Percentiles rank a stretch among this genome's conserved stretches.
Conservation (phyloP, 2,113 vertebrate species). For the Perognathus longimembris region DNA sequence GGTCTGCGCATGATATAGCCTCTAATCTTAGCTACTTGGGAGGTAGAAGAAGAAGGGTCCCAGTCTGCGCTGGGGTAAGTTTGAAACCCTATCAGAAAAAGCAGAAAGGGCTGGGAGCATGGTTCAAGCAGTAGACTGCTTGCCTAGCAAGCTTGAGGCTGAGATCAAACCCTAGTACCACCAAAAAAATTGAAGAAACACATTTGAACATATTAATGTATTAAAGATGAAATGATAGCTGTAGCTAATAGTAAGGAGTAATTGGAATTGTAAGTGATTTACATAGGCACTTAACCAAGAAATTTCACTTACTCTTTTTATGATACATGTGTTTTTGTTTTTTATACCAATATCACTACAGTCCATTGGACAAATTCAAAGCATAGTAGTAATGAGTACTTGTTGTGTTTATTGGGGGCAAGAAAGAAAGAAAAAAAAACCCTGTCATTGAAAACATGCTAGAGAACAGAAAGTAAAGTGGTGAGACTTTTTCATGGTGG, state of each 20-base stretch:
- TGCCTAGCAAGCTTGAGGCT: no score
- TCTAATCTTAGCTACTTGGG: neutral
- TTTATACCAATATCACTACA: neutral
- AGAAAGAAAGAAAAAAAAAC: neutral
- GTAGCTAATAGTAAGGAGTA: constrained; percentile 26
- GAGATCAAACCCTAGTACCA: no score
- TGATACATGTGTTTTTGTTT: neutral
- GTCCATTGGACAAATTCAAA: neutral
- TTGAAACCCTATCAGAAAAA: no score
- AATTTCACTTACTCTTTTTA: neutral
- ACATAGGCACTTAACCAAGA: neutral
- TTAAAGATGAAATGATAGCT: constrained; percentile 7
- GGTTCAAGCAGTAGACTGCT: no score
- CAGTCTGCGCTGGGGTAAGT: no score
- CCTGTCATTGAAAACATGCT: neutral
- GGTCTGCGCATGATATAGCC: neutral
- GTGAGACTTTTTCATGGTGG: neutral
- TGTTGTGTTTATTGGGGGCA: neutral
- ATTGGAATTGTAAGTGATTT: neutral
- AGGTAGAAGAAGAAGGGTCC: no score
- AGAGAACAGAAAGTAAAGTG: neutral
- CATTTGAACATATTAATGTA: neutral
- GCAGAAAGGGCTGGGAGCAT: no score
- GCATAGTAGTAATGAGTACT: neutral
- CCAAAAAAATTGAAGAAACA: no score